Base-by-base conservation (phyloP, 2,113 vertebrate species). In the Blennius ocellaris region DNA sequence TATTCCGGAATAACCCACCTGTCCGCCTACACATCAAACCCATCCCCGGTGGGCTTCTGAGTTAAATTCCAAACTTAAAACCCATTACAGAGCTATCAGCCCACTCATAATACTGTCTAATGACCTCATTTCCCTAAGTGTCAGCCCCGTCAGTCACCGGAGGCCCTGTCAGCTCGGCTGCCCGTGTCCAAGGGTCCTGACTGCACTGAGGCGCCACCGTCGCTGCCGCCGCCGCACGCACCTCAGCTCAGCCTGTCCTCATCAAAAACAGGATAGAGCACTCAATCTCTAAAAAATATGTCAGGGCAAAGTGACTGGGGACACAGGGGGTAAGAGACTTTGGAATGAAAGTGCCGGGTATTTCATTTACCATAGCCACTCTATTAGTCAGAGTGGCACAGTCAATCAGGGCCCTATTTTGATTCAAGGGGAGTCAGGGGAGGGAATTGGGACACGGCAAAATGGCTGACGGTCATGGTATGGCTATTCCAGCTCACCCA, bases 101-200 rank as follows among this genome's bases (percentile, higher is more conserved):
- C 93, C 81, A 0, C 82, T 90, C 89, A 81, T 95, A 96, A 95
- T 94, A 94, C 94, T 89, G 69, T 94, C 93, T 96, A 96, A 96
- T 84, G 90, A 95, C 94, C 94, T 96, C 92, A 95, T 96, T 96
- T 96, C 94, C 95, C 93, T 96, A 95, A 93, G 93, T 93, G 93
- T 92, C 93, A 91, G 84, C 77, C 72, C 61, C 66, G 90, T 91
- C 90, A 90, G 87, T 93, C 93, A 88, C 73, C 82, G 1, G 86
- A 57, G 81, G 80, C 86, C 79, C 83, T 54, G 81, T 80, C 88
- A 49, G 86, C 80, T 43, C 73, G 83, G 89, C 90, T 83, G 93
- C 91, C 91, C 83, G 69, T 81, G 87, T 88, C 87, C 71, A 37
- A 77, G 44, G 69, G 82, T 71, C 85, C 74, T 41, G 72, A 11